Percentiles rank a stretch among this genome's conserved stretches.
These are phyloP conservation scores for Perca schrenkii DNA, from an alignment of 2,113 vertebrate genomes.

Conservation along the genomic window DNA sequence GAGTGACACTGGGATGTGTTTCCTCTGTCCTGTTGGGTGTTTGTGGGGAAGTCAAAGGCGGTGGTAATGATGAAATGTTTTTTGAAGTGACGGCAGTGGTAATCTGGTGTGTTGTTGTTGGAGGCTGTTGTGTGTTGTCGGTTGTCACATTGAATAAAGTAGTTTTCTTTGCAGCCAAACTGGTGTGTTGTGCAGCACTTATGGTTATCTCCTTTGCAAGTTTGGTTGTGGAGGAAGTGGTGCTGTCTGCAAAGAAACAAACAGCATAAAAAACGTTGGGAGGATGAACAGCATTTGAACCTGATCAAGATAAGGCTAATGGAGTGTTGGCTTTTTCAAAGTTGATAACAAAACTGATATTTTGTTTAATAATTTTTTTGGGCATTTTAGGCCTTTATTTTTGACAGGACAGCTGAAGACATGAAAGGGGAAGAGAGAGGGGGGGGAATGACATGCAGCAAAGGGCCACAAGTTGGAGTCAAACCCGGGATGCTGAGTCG, in stretches of 20 bases:
- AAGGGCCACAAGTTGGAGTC: too few relatives aligned
- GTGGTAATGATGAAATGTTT: neutral
- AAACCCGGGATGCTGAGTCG: too few relatives aligned
- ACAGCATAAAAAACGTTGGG: neutral
- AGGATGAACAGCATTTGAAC: neutral
- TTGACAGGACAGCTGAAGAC: too few relatives aligned
- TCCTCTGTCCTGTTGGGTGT: slow-evolving; percentile 19
- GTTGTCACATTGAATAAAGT: neutral
- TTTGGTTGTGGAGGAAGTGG: neutral
- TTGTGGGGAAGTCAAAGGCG: neutral
- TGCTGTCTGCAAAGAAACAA: slow-evolving; percentile 3
- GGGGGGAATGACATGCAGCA: too few relatives aligned
- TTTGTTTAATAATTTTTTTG: neutral
- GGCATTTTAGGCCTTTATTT: too few relatives aligned
- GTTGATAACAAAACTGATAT: neutral
- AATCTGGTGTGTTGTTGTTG: neutral
- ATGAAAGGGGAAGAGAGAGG: too few relatives aligned
- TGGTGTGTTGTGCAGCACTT: neutral
- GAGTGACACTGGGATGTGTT: neutral
- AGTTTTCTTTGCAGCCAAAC: neutral
- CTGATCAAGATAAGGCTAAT: neutral
- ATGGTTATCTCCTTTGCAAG: accelerated
- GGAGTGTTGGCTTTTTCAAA: neutral
- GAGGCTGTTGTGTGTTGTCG: neutral
- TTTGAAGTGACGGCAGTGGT: neutral